Evolutionary conservation across 2,113 vertebrate genomes (phyloP).

Genomic region (Jaculus jaculus): DNA sequence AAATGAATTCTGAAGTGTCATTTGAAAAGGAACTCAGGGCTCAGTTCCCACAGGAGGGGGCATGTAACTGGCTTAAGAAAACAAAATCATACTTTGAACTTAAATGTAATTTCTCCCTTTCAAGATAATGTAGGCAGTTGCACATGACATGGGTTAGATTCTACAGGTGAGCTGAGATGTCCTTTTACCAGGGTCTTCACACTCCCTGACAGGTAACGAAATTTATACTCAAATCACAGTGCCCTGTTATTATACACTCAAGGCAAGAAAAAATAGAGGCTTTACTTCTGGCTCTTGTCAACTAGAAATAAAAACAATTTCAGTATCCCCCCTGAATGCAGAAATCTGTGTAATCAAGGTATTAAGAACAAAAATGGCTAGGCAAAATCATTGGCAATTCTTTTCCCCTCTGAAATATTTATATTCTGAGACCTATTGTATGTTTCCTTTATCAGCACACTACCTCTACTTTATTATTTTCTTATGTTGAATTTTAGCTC

Average conservation of each 20-base stretch:
- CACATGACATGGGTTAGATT: background rate
- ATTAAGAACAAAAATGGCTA: background rate
- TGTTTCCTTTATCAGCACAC: background rate
- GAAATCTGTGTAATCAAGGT: background rate
- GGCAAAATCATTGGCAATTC: background rate
- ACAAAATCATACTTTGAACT: background rate
- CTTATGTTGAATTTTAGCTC: background rate
- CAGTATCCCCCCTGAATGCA: background rate
- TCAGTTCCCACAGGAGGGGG: background rate
- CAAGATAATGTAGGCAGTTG: background rate
- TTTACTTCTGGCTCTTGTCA: background rate
- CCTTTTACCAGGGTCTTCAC: background rate
- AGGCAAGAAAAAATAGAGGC: background rate
- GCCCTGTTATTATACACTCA: background rate
- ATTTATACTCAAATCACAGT: background rate
- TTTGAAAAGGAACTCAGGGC: background rate
- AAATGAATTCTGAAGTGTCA: constrained; percentile 20
- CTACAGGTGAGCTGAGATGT: background rate
- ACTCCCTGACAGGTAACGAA: background rate
- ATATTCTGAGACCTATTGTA: background rate
- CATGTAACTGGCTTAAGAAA: background rate
- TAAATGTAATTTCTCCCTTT: constrained; percentile 14
- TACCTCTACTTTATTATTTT: background rate
- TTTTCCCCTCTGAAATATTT: background rate
- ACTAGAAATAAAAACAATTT: constrained; percentile 21